A percentile compares a stretch with the other conserved stretches of the same genome.
These are phyloP conservation scores for Tiaroga cobitis DNA, from an alignment of 2,797 vertebrate species.

Conservation along the genomic window DNA sequence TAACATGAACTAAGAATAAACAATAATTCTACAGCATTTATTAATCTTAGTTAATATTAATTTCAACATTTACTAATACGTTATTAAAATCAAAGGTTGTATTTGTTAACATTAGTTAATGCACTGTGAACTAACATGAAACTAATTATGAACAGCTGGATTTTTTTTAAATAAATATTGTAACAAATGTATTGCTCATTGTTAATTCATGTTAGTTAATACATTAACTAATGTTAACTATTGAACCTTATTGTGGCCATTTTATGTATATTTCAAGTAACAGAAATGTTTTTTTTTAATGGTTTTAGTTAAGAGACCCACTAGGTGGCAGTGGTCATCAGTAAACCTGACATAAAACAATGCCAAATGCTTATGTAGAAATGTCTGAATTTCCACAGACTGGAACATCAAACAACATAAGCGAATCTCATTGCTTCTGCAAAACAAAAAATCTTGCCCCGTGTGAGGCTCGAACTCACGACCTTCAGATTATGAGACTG, in stretches of 20 bases:
- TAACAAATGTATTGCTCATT: too few relatives aligned
- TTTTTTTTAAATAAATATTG: too few relatives aligned
- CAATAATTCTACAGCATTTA: too few relatives aligned
- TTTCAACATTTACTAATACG: too few relatives aligned
- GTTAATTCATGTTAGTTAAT: neutral
- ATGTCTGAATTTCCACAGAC: neutral
- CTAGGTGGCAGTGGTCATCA: neutral
- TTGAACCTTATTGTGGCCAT: too few relatives aligned
- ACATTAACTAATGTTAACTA: too few relatives aligned
- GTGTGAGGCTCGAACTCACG: constrained; percentile 64
- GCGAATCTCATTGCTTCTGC: fast-evolving
- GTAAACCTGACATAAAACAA: neutral
- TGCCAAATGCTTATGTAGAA: neutral
- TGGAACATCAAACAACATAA: neutral
- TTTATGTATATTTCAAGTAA: neutral
- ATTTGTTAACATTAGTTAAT: too few relatives aligned
- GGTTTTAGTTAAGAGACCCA: neutral
- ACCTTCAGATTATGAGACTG: constrained; percentile 60
- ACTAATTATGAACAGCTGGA: too few relatives aligned
- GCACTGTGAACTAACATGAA: too few relatives aligned
- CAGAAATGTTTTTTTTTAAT: neutral
- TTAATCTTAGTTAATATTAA: too few relatives aligned
- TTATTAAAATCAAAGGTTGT: too few relatives aligned
- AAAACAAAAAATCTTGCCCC: constrained; percentile 25
- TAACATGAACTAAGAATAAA: too few relatives aligned